Evolutionary conservation across 2,113 vertebrate genomes (phyloP), one percentile per base, ranked within the genome.

Genomic region (Coracopsis vasa): DNA sequence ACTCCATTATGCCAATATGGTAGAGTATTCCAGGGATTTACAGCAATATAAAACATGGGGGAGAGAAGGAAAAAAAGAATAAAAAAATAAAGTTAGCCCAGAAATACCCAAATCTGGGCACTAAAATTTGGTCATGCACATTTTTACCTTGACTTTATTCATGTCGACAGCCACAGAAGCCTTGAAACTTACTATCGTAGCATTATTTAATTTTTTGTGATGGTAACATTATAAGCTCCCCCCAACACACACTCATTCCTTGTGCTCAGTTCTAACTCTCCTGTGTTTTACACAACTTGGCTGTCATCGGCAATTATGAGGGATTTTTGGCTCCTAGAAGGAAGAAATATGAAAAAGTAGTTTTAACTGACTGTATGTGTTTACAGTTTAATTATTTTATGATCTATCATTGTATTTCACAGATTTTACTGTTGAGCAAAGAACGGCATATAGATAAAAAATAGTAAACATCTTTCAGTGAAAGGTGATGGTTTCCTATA

Each of bases 1-100:
- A 2, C 61, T 35, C n/a, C 51, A 2, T 29, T 51, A 60, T 2
- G 15, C 28, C 80, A 50, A 14, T 9, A 39, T 0, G 1, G 1
- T 29, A 58, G 28, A n/a, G 9, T 15, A 39, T 42, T 47, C 29
- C 37, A 61, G 31, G 14, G 53, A 86, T 56, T 69, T 70, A 74
- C 2, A 53, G 19, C 9, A 17, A 18, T 31, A 29, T 33, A 54
- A 92, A 85, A 61, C 2, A 4, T 16, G 28, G 6, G 7, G 19
- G 41, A 2, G 23, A 33, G 14, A 31, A 44, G 21, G 15, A 8
- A 61, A 27, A 33, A 56, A n/a, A 56, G 19, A 60, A 37, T 35
- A 16, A 61, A 61, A 16, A 37, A 61, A 25, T 35, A 16, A 58
- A 35, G 19, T 21, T 48, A 39, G 4, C 24, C 37, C 29, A 66